Conservation (phyloP, 2,113 vertebrate species). For the Ptyas mucosa region DNA sequence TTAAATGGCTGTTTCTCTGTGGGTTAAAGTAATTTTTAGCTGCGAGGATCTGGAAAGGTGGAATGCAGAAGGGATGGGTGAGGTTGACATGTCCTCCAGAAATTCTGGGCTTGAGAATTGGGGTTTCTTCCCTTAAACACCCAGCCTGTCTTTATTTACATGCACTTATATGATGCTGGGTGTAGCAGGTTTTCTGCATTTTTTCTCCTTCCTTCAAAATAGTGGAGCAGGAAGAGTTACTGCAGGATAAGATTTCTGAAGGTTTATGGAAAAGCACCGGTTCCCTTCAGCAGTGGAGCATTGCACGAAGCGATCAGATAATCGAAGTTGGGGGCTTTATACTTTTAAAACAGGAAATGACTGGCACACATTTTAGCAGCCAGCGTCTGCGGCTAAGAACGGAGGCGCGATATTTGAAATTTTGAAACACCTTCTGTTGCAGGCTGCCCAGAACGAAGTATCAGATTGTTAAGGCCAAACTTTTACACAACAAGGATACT, state of each 20-base stretch:
- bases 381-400: not conserved
- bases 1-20: not conserved
- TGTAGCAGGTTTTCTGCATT: not conserved
- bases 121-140: not conserved
- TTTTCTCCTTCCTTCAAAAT: not conserved
- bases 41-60: not conserved
- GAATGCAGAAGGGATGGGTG: not conserved
- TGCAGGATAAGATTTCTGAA: not conserved
- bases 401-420: not conserved
- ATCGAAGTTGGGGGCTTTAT: not conserved
- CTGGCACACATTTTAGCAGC: not conserved
- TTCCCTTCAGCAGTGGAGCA: too few species aligned
- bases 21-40: not conserved
- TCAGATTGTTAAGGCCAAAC: not conserved
- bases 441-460: not conserved
- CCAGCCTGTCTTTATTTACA: not conserved
- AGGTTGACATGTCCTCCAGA: not conserved
- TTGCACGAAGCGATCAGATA: not conserved
- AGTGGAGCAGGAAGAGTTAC: not conserved
- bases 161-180: not conserved
- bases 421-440: not conserved
- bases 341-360: not conserved
- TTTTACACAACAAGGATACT: not conserved
- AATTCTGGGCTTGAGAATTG: not conserved
- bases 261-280: not conserved